Base-by-base conservation (phyloP, 1,140 invertebrate genomes). In the Orchesella cincta region DNA sequence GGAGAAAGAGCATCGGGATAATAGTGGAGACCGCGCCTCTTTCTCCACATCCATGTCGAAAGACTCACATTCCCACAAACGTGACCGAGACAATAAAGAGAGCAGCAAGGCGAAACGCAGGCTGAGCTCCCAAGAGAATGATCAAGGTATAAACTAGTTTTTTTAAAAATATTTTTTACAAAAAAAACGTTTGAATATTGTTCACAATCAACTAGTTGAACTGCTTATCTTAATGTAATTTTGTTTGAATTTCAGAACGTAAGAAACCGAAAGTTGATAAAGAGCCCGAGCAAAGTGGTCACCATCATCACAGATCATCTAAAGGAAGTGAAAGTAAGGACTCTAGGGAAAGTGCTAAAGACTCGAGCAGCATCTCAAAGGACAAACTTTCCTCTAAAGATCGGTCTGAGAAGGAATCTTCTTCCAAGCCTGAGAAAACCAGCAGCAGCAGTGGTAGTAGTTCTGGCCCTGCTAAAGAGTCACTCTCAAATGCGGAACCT, bases 1-100 rank as follows among this genome's bases (percentile, higher is more conserved):
- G 73, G 82, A 80, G 46, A 83, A 84, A 81, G 83, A 83, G 16
- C 71, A 76, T 35, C 57, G 81, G 54, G 79, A 83, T 51, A 84
- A 76, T 33, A 82, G 82, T 73, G 82, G 79, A 46, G 20, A 72
- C 75, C 34, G 34, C 73, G 1, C 23, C 74, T 12, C 29, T 14
- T 64, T 57, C 73, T 16, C 20, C 52, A 29, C 67, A 31, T 35
- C 29, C 26, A 74, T 51, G 5, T 70, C 75, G n/a, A 80, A 79
- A 35, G 82, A 82, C 57, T 77, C 80, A 64, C 81, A 83, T 73
- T 75, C 75, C 20, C 34, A 72, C 39, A 62, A 64, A 28, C 73
- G 77, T 33, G 77, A 81, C 23, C 76, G 79, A 20, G 80, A 81
- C 18, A 81, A 82, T 33, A 81, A 83, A 18, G 79, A 81, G 54